Percentiles rank a stretch among this genome's conserved stretches.
These are phyloP conservation scores for Mixornis gularis DNA, from an alignment of 2,113 vertebrate species.

Conservation along the genomic window DNA sequence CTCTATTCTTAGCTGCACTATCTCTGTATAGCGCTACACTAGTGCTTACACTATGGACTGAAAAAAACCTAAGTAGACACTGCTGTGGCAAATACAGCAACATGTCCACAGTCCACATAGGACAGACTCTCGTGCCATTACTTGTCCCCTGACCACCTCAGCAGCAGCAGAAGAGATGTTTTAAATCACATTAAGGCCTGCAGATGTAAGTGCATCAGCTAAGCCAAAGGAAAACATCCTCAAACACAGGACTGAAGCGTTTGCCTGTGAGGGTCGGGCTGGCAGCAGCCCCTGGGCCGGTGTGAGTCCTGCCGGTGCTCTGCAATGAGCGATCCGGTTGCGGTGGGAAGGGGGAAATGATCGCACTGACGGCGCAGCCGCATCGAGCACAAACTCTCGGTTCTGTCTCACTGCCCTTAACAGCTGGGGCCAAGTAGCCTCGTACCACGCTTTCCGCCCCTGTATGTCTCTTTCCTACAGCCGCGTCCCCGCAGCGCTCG, in stretches of 20 bases:
- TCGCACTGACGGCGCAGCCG: fast-evolving
- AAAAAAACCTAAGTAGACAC: fast-evolving
- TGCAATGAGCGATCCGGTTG: fast-evolving
- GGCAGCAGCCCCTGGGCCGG: fast-evolving
- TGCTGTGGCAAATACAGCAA: neutral
- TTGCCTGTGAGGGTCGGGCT: fast-evolving
- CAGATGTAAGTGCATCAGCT: neutral
- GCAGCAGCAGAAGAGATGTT: neutral
- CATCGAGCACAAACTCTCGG: fast-evolving
- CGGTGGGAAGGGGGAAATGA: no score
- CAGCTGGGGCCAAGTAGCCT: neutral
- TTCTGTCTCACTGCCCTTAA: neutral
- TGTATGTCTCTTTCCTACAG: fast-evolving
- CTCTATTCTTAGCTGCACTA: neutral
- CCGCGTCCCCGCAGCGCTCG: fast-evolving
- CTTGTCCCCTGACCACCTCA: no score
- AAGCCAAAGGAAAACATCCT: neutral
- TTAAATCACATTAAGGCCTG: neutral
- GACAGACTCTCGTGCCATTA: fast-evolving
- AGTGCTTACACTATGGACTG: neutral
- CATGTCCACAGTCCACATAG: fast-evolving
- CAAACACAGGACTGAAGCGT: neutral
- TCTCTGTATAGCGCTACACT: neutral
- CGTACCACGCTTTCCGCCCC: fast-evolving
- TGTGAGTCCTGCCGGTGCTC: no score